A percentile compares a stretch with the other conserved stretches of the same genome.
Evolutionary conservation across 2,113 vertebrate genomes (phyloP).

Genomic region (Onychorhynchus coronatus): DNA sequence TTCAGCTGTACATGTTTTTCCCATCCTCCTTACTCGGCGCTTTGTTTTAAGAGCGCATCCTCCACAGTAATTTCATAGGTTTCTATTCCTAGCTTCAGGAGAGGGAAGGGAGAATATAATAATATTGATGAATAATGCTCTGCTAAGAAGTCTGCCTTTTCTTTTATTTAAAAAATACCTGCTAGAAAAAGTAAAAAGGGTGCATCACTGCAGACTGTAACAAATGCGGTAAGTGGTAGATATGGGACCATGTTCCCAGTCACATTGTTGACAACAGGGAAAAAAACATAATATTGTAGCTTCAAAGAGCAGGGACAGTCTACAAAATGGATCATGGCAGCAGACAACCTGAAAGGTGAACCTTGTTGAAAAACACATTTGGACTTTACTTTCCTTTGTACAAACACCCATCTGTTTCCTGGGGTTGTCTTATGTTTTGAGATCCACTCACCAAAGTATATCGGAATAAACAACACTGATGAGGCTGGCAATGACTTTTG

Average conservation of each 20-base stretch:
- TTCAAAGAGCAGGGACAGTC: not conserved
- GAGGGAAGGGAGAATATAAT: slow-evolving; percentile 45
- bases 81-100: slow-evolving; percentile 59
- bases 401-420: not conserved
- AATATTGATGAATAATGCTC: slow-evolving; percentile 59
- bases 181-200: slow-evolving; percentile 13
- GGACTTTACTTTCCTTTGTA: slow-evolving; percentile 29
- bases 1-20: not conserved
- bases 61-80: slow-evolving; percentile 43
- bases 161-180: slow-evolving; percentile 52
- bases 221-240: not conserved
- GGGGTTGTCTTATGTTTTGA: not conserved
- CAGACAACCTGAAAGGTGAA: not conserved
- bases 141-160: slow-evolving; percentile 30
- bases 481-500: not conserved
- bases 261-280: not conserved
- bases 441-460: not conserved
- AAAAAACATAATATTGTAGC: not conserved
- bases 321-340: not conserved
- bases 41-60: slow-evolving; percentile 35
- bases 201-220: not conserved
- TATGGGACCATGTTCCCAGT: not conserved
- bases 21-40: not conserved
- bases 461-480: rapidly evolving
- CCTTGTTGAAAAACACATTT: not conserved